Base-by-base conservation (phyloP, 2,888 invertebrate genomes). In the Ceramica pisi region DNA sequence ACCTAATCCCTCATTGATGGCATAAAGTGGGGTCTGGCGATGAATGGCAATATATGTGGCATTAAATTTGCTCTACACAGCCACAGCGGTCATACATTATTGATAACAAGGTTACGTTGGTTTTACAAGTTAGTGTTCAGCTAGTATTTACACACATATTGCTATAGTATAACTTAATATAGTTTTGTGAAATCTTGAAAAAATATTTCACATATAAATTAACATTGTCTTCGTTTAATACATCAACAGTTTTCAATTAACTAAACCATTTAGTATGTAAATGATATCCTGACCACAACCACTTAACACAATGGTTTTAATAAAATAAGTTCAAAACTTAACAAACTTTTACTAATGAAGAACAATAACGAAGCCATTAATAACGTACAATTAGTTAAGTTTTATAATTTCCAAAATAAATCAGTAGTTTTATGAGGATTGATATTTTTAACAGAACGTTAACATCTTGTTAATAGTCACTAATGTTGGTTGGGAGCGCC, bases 401-500 rank as follows among this genome's bases (percentile, higher is more conserved):
- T 86, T 84, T 81, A 81, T 75, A 77, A 78, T 75, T 63, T 71
- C 60, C 60, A 68, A 78, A 83, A 85, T 85, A 85, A 81, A 83
- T 86, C 84, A 87, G 80, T 84, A 84, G 85, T 83, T 86, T 81
- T 86, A 86, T 80, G 76, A 80, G 85, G 78, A 87, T 87, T 88
- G 86, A 91, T 91, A 91, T 92, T 91, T 92, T 90, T 89, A 91
- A 89, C 88, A 80, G 82, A 86, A 87, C 90, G 89, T 92, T 93
- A 92, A 94, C 92, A 92, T 85, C 89, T 85, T 89, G 91, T 92
- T 94, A 95, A 95, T 94, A 92, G 95, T 87, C 86, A 84, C 89
- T 92, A 93, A 92, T 92, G 90, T 88, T 83, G 86, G 72, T 63
- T 60, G 23, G 57, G 55, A 73, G 35, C 75, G 79, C 14, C 53